These are phyloP conservation scores for Nyctalus aviator DNA, from an alignment of 2,797 vertebrate genomes.

Conservation along the genomic window DNA sequence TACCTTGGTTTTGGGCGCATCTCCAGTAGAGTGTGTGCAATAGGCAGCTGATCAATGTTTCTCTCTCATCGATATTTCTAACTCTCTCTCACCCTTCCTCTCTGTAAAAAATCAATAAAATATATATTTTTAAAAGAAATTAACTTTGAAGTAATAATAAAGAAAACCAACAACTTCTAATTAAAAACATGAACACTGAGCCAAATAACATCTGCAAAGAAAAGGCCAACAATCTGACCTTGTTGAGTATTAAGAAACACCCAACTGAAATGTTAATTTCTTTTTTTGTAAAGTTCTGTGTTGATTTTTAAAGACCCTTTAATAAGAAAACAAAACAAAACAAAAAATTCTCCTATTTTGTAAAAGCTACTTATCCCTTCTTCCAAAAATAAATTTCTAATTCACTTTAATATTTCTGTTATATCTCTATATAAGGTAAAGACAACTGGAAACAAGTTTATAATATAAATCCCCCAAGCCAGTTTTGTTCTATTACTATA, in stretches of 20 bases:
- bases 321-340: background rate
- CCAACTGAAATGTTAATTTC: background rate
- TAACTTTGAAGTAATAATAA: background rate
- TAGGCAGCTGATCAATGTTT: no score
- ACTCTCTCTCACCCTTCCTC: no score
- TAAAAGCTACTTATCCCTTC: slow-evolving; percentile 17
- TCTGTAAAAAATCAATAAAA: no score
- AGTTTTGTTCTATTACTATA: background rate
- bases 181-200: background rate
- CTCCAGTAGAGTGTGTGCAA: no score
- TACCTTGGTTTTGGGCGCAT: no score
- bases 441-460: background rate
- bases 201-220: slow-evolving; percentile 30
- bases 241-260: background rate
- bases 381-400: slow-evolving; percentile 4
- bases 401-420: background rate
- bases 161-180: background rate
- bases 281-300: background rate
- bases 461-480: slow-evolving; percentile 22
- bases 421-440: background rate
- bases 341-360: background rate
- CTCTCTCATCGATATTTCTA: no score
- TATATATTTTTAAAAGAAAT: background rate
- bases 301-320: background rate
- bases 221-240: background rate